Evolutionary conservation across 2,888 invertebrate genomes (phyloP), one percentile per base, ranked within the genome.

Genomic region (Amaurobius ferox): DNA sequence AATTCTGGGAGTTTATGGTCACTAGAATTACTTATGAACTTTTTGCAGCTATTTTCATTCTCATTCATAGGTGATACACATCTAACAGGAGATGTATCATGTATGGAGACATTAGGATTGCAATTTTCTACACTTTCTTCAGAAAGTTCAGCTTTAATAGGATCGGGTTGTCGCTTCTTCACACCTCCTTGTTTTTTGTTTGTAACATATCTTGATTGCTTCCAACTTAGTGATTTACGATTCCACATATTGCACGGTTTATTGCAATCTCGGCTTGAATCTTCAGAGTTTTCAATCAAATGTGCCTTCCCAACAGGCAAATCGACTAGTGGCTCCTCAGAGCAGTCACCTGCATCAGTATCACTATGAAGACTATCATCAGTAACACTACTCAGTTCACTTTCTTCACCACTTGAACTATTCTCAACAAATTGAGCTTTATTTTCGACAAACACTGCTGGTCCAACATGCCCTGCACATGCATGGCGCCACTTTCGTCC

Each of bases 361-460:
- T 89, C 89, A 61, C 87, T 88, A 16, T 88, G 89, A 9, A 89
- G 73, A 67, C 89, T 90, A 70, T 90, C 89, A 62, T 90, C 90
- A 64, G 90, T 89, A 61, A 90, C 90, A 67, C 90, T 90, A 76
- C 91, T 91, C 72, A 90, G 89, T 35, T 91, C 90, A 77, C 90
- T 90, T 11, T 90, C 88, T 28, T 88, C 88, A 3, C 86, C 88
- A 39, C 80, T 87, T 0, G 88, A 88, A 11, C 79, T 81, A 29
- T 73, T 74, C 23, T 85, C 87, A 0, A 61, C 83, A 39, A 73
- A 77, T 26, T 78, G 61, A 16, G 30, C 28, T 40, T 79, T 72
- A 23, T 48, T 73, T 32, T 62, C 73, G n/a, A 77, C 62, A 62
- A 66, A 72, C 0, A 67, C 76, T 3, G 76, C 32, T 11, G 72